Base-by-base conservation (phyloP, 1,140 invertebrate species). In the Drosophila ironensis region DNA sequence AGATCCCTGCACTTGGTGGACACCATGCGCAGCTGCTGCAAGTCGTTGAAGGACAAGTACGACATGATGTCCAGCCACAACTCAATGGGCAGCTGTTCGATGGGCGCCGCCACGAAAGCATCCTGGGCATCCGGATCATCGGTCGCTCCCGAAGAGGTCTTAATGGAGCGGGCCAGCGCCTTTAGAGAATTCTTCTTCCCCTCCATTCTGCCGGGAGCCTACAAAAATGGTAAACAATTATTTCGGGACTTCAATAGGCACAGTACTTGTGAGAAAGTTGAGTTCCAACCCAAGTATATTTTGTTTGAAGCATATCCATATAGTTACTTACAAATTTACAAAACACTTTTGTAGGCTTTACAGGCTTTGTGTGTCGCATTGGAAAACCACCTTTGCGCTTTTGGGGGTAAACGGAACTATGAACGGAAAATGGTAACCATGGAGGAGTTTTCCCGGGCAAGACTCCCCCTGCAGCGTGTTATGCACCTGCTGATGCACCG, bases 61-160 rank as follows among this genome's bases (percentile, higher is more conserved):
- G 63, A 42, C 57, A 89, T 82, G 2, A 89, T 73, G 38, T 88
- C 72, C 17, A 89, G 52, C 67, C 81, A 73, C 30, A 89, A 14
- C 22, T 89, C 87, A 24, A 72, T 81, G 7, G 87, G 87, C 28
- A 88, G 37, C 9, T 68, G 25, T 7, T 87, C 69, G 11, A 86
- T 68, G 46, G 77, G 51, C 1, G 53, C 41, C 9, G 9, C n/a
- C n/a, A n/a, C n/a, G n/a, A n/a, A n/a, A n/a, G n/a, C 9, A 8
- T n/a, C 28, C 4, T 4, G 8, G 7, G 12, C 0, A 1, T 44
- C 52, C 16, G 11, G 3, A 1, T 38, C 27, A 0, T 42, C 40
- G 5, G 52, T 44, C 4, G 64, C 38, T 0, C n/a, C 1, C 0
- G 66, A 44, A 7, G 45, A 27, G 7, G 66, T 24, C 0, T 22